Conservation (phyloP, 2,888 invertebrate genomes). For the Agonopterix heracliana region DNA sequence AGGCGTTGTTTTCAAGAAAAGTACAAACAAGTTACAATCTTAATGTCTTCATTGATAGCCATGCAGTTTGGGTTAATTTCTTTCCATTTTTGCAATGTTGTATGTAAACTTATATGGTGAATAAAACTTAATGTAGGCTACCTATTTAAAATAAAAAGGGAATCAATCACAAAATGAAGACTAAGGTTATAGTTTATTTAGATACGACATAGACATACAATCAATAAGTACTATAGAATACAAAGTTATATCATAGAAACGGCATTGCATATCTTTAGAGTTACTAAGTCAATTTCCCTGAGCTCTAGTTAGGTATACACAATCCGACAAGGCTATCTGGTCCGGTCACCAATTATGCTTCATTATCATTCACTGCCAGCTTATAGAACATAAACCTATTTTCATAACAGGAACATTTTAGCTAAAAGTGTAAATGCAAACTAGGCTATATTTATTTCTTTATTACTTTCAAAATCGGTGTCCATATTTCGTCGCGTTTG, state of each 20-base stretch:
- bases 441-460: slow-evolving; percentile 17
- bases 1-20: too few species aligned
- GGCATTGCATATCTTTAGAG: slow-evolving; percentile 18
- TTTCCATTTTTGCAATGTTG: too few species aligned
- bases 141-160: too few species aligned
- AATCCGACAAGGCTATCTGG: slow-evolving; percentile 37
- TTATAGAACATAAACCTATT: background rate
- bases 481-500: slow-evolving; percentile 23
- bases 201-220: slow-evolving; percentile 4
- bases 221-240: slow-evolving; percentile 10
- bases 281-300: slow-evolving; percentile 38
- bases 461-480: slow-evolving; percentile 19
- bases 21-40: too few species aligned
- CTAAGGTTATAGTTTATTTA: too few species aligned
- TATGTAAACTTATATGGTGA: too few species aligned
- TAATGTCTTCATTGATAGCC: too few species aligned
- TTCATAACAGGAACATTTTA: background rate
- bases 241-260: background rate
- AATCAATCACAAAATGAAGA: too few species aligned
- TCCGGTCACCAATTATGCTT: slow-evolving; percentile 41
- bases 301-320: slow-evolving; percentile 14
- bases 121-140: too few species aligned
- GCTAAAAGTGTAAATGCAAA: slow-evolving; percentile 25
- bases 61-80: too few species aligned
- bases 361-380: slow-evolving; percentile 29